Base-by-base conservation (phyloP, 2,888 invertebrate species). In the Desoria tigrina region DNA sequence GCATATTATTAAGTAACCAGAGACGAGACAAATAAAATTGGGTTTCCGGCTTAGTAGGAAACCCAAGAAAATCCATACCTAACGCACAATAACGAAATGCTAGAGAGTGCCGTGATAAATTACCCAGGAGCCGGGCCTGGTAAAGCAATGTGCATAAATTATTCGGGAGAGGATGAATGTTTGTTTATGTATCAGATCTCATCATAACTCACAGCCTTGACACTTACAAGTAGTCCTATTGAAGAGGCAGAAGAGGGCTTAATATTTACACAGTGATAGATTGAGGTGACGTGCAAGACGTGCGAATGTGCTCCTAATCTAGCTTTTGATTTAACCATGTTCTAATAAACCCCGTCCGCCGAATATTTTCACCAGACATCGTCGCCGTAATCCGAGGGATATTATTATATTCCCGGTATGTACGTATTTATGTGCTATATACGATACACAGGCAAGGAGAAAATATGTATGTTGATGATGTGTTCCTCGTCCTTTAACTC, bases 281-380 rank as follows among this genome's bases (percentile, higher is more conserved):
- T 61, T 56, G 62, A 62, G 62, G 45, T 62, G 62, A 62, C 62
- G 62, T 62, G 62, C 56, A 28, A 24, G 42, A 62, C 56, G 62
- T 62, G 62, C 55, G 56, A 61, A 56, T 62, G 62, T 56, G 28
- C 42, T 28, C 56, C 42, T 32, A 45, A 62, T 62, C 56, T 56
- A 28, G 62, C 42, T 62, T 62, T 49, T 37, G 55, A 56, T 62
- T 62, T 62, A 45, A 45, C 18, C 18, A 45, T 21, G 45, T 45
- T 6, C 45, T 45, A 45, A 45, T 45, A 45, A 45, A 45, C 45
- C 21, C 16, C 32, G 11, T 32, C 32, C 32, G 11, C 4, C 32
- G 11, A 11, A 32, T n/a, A n/a, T n/a, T n/a, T n/a, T n/a, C n/a
- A n/a, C n/a, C n/a, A n/a, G n/a, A n/a, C n/a, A n/a, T n/a, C n/a